These are phyloP conservation scores for Agelas oroides DNA, from an alignment of 37 sponge, comb jelly and placozoan genomes.

Conservation along the genomic window DNA sequence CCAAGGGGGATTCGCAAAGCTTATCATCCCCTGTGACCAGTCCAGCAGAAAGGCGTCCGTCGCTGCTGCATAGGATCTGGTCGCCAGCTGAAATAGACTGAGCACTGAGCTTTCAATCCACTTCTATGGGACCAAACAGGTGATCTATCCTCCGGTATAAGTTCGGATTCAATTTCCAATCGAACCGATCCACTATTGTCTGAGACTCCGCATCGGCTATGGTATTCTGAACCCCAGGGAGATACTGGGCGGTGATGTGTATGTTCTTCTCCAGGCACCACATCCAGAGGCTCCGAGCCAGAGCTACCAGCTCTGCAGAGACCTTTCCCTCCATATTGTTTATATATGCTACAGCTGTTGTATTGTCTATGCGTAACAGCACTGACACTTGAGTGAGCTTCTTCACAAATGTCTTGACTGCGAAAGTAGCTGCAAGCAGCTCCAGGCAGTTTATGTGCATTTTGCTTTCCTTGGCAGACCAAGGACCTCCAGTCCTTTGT, in stretches of 20 bases:
- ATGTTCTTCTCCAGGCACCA: slow-evolving; percentile 63
- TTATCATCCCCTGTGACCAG: slow-evolving; percentile 19
- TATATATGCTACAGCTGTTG: slow-evolving; percentile 49
- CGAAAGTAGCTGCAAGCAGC: slow-evolving; percentile 51
- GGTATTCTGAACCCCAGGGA: slow-evolving; percentile 27
- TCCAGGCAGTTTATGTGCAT: slow-evolving; percentile 75
- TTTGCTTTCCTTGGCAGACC: slow-evolving; percentile 37
- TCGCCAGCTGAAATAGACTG: slow-evolving; percentile 49
- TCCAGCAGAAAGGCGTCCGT: slow-evolving; percentile 45
- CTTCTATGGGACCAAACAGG: slow-evolving; percentile 4
- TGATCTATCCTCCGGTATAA: not conserved
- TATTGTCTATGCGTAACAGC: slow-evolving; percentile 44
- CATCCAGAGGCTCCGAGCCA: slow-evolving; percentile 39
- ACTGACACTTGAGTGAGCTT: slow-evolving; percentile 7
- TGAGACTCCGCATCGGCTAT: slow-evolving; percentile 52
- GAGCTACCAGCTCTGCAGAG: slow-evolving; percentile 10
- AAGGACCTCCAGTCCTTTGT: slow-evolving; percentile 54
- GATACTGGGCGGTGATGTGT: slow-evolving; percentile 32
- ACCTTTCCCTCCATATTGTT: slow-evolving; percentile 57
- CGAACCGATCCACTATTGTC: slow-evolving; percentile 23
- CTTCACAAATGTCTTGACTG: slow-evolving; percentile 47
- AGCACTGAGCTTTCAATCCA: slow-evolving; percentile 26
- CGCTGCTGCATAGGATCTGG: slow-evolving; percentile 54
- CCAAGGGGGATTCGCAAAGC: slow-evolving; percentile 58
- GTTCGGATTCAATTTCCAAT: slow-evolving; percentile 34